Evolutionary conservation across 2,888 invertebrate genomes (phyloP).

Genomic region (Chymomyza amoena): DNA sequence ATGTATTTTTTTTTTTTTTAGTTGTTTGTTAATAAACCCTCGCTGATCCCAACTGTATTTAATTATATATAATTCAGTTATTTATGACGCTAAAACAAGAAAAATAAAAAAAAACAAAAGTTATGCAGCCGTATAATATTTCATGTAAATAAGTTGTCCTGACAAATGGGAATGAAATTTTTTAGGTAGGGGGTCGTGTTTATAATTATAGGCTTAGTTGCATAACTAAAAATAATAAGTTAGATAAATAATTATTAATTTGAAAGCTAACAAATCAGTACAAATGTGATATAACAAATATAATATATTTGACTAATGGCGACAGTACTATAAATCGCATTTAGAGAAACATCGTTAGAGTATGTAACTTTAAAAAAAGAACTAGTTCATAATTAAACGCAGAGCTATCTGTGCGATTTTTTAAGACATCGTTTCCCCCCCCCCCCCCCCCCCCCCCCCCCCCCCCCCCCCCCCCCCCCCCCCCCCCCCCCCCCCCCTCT

Average conservation of each 20-base stretch:
- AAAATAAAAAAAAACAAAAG: slow-evolving; percentile 19
- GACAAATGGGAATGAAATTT: background rate
- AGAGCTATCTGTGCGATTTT: no score
- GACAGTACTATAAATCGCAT: no score
- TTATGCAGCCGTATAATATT: slow-evolving; percentile 30
- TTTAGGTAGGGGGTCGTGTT: background rate
- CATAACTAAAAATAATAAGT: background rate
- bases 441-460: no score
- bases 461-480: no score
- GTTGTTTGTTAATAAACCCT: background rate
- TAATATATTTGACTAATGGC: no score
- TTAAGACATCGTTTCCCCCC: no score
- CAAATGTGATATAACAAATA: no score
- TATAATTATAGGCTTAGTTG: background rate
- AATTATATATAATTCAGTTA: slow-evolving; percentile 28
- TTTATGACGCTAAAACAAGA: slow-evolving; percentile 8
- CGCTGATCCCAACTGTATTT: slow-evolving; percentile 22
- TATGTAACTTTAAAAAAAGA: no score
- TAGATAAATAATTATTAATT: slow-evolving; percentile 19
- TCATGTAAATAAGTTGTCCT: slow-evolving; percentile 31
- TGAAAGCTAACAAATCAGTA: no score
- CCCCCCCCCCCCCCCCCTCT: no score
- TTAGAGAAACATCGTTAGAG: no score
- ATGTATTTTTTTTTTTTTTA: slow-evolving; percentile 16
- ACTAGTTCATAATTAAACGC: no score